These are phyloP conservation scores for Notolabrus celidotus DNA, from an alignment of 2,797 vertebrate species.

Conservation along the genomic window DNA sequence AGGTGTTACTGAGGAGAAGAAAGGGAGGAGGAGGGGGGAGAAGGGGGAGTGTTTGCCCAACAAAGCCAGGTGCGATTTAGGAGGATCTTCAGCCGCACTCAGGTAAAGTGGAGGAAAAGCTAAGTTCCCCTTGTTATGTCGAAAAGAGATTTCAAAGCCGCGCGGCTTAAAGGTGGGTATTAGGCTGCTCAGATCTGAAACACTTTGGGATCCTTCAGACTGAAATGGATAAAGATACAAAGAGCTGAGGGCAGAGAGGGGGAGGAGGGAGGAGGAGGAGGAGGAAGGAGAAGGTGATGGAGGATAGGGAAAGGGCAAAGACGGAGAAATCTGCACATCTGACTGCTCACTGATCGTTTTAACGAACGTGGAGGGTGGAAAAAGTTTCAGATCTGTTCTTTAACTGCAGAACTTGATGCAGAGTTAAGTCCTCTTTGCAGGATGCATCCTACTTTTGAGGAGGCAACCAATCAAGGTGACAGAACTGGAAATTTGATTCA, in stretches of 20 bases:
- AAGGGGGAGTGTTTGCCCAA: conserved; percentile 71
- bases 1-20: conserved; percentile 13
- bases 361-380: no score
- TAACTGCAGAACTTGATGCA: no score
- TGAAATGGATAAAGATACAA: conserved; percentile 85
- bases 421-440: no score
- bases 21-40: neutral
- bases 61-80: conserved; percentile 81
- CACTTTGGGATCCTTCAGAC: conserved; percentile 85
- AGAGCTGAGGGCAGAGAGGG: conserved; percentile 68
- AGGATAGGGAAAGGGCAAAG: neutral
- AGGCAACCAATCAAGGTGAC: no score
- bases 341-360: no score
- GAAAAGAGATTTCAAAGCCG: conserved; percentile 68
- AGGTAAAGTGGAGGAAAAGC: conserved; percentile 75
- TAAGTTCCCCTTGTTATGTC: conserved; percentile 66
- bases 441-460: no score
- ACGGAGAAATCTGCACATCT: neutral
- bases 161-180: conserved; percentile 74
- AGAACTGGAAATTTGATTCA: no score
- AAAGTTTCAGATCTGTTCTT: no score
- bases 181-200: conserved; percentile 80
- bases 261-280: neutral
- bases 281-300: no score
- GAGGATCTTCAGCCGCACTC: conserved; percentile 70